phyloP scores from a whole-genome alignment of 1,140 invertebrate species.

The Caenorhabditis latens region DNA sequence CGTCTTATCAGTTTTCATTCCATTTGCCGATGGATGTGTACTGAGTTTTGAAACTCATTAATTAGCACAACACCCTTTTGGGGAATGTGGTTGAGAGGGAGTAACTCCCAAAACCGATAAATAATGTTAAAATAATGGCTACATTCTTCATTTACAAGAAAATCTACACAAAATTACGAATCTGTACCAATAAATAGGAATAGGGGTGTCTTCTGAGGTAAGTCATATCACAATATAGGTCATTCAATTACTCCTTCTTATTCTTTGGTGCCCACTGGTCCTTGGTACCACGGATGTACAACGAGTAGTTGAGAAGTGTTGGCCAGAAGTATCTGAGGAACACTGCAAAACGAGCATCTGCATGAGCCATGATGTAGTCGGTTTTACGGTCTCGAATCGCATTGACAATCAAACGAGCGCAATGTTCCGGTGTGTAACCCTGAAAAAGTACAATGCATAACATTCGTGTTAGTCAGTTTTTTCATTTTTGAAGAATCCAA shows the following conservation, averaged over 20 bases:
- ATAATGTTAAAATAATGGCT: too few relatives aligned
- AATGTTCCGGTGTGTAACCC: conserved; percentile 63
- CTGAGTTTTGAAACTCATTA: background rate
- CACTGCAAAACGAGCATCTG: conserved; percentile 52
- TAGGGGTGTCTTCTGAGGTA: background rate
- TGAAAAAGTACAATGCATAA: conserved; percentile 13
- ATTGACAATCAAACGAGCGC: conserved; percentile 50
- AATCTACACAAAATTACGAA: conserved; percentile 5
- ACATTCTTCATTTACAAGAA: background rate
- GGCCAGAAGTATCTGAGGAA: conserved; percentile 65
- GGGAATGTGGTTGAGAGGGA: background rate
- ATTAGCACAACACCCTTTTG: background rate
- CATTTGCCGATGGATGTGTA: background rate
- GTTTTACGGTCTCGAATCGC: conserved; percentile 57
- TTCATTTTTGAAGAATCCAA: background rate
- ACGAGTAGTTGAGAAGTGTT: conserved; percentile 63
- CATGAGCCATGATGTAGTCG: conserved; percentile 64
- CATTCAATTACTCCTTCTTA: conserved; percentile 8
- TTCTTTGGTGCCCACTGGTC: conserved; percentile 56
- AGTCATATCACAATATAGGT: background rate
- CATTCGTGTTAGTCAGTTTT: background rate
- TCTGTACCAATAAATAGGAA: conserved; percentile 26
- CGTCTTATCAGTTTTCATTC: background rate
- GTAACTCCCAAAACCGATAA: background rate
- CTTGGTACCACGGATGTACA: conserved; percentile 59